Evolutionary conservation across 2,888 invertebrate species (phyloP).

Genomic region (Drosophila stalkeri): DNA sequence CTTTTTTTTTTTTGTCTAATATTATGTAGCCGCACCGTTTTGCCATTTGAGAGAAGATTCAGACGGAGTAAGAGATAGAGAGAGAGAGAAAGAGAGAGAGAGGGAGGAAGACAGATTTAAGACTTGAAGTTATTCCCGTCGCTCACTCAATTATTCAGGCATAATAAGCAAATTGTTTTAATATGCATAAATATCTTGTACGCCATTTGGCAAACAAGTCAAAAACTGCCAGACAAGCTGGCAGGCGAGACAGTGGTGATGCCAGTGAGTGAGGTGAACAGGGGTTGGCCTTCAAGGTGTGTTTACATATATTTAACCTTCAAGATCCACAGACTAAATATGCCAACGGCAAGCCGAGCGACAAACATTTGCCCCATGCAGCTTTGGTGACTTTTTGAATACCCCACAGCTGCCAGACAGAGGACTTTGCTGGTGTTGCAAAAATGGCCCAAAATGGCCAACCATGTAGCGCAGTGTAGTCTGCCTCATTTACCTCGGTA

Average conservation of each 20-base stretch:
- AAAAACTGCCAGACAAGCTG: conserved; percentile 64
- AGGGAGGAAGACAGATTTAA: background rate
- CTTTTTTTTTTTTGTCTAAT: conserved; percentile 46
- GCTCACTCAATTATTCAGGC: conserved; percentile 79
- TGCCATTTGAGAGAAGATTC: conserved; percentile 1
- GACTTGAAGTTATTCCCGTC: conserved; percentile 28
- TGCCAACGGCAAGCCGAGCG: conserved; percentile 58
- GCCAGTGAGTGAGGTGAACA: background rate
- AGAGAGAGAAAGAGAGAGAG: background rate
- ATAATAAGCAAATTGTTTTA: conserved; percentile 81
- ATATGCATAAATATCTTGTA: conserved; percentile 81
- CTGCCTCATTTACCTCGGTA: conserved; percentile 50
- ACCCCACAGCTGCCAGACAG: conserved; percentile 34
- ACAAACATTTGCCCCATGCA: conserved; percentile 51
- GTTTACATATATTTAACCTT: conserved; percentile 77
- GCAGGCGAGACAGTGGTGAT: conserved; percentile 31
- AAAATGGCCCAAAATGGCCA: conserved; percentile 1
- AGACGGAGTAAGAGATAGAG: background rate
- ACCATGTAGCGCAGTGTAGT: conserved; percentile 55
- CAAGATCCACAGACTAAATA: conserved; percentile 75
- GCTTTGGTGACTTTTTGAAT: conserved; percentile 34
- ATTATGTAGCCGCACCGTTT: conserved; percentile 72
- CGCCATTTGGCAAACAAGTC: conserved; percentile 81
- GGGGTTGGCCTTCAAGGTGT: conserved; percentile 66
- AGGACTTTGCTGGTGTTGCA: background rate